Percentiles rank a stretch among this genome's conserved stretches.
These are phyloP conservation scores for Leuciscus waleckii DNA, from an alignment of 2,797 vertebrate species.

Conservation along the genomic window DNA sequence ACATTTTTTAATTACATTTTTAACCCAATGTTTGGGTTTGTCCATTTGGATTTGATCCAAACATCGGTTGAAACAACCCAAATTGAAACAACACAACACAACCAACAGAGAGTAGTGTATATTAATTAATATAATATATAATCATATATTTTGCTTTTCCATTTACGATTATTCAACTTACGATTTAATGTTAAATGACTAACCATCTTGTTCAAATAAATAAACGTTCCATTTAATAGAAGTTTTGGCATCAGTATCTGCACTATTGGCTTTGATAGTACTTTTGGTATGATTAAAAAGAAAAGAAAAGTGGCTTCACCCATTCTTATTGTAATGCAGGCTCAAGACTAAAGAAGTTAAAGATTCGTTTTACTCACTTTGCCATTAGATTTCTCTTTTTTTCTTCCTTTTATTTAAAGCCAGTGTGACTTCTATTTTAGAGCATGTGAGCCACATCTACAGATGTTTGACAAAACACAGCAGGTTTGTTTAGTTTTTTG, in stretches of 20 bases:
- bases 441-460: not conserved
- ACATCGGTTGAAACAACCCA: no score
- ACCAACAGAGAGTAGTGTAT: no score
- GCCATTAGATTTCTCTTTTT: not conserved
- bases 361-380: not conserved
- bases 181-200: not conserved
- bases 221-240: not conserved
- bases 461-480: conserved; percentile 21
- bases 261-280: not conserved
- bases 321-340: not conserved
- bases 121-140: no score
- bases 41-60: no score
- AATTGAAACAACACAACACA: no score
- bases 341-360: not conserved
- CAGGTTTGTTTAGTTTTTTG: conserved; percentile 9
- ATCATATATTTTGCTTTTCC: no score
- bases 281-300: not conserved
- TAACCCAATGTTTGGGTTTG: no score
- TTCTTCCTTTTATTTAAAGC: not conserved
- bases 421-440: not conserved
- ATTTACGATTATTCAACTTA: no score
- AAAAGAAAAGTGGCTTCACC: not conserved
- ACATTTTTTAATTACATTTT: no score
- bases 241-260: not conserved
- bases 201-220: not conserved